Evolutionary conservation across 2,797 vertebrate genomes (phyloP), one percentile per base, ranked within the genome.

Genomic region (Varecia variegata): DNA sequence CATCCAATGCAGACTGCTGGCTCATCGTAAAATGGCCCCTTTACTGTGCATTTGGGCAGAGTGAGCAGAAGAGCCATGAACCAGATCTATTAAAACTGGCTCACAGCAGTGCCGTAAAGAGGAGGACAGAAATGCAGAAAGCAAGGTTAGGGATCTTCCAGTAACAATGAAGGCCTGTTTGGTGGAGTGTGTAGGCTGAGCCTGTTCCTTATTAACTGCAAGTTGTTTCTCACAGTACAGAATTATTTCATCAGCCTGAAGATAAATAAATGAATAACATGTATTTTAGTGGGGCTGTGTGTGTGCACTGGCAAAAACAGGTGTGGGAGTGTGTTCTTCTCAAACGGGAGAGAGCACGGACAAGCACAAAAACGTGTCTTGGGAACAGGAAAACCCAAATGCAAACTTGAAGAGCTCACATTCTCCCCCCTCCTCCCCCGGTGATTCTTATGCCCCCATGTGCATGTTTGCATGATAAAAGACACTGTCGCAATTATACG

Each of bases 391-490:
- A 91, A 83, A 94, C 45, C 77, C 30, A 88, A 81, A 81, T 3
- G 71, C 60, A 76, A 85, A 83, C n/a, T 5, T 6, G 65, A 73
- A 90, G 79, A 88, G 52, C 40, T 12, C 70, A 62, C 8, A 35
- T 20, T 25, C 52, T 68, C 9, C 71, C 43, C 40, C 47, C 18
- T 32, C 58, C 50, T 18, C n/a, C 35, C 32, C 27, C 2, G 1
- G 17, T 0, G 20, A 68, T 80, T 67, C 89, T 54, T 27, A 11
- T 25, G 27, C 60, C 81, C 71, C 77, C 56, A 4, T 3, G 35
- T 21, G 81, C 50, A 71, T 1, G 67, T 97, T 81, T 97, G 93
- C 97, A 97, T 85, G 95, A 98, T 96, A 98, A 95, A 97, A 97
- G 62, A 74, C 70, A 54, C 65, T 62, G 70, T 52, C 27, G 54